Percentiles rank a stretch among this genome's conserved stretches.
phyloP scores from a whole-genome alignment of 2,113 vertebrate species.

The Regulus satrapa region DNA sequence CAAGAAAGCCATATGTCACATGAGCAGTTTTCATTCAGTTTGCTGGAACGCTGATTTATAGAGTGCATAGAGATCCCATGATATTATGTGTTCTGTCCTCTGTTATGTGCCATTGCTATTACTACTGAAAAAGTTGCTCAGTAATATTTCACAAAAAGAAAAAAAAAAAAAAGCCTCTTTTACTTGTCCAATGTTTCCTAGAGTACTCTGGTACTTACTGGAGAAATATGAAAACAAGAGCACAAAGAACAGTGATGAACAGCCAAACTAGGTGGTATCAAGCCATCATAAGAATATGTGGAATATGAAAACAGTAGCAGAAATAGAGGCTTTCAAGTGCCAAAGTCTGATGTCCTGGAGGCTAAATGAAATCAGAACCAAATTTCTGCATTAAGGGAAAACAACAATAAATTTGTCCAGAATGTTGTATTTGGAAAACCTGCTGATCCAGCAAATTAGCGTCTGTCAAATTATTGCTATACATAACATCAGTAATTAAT shows the following conservation, averaged over 20 bases:
- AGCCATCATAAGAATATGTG: background rate
- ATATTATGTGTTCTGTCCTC: background rate
- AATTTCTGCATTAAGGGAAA: background rate
- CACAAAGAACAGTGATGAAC: background rate
- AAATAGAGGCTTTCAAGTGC: background rate
- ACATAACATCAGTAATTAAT: background rate
- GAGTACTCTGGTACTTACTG: background rate
- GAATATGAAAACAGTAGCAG: background rate
- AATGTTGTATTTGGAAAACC: background rate
- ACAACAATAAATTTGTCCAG: background rate
- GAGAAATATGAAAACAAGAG: background rate
- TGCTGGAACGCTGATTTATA: background rate
- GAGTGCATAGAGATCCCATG: background rate
- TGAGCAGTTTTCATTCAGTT: background rate
- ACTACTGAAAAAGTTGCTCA: background rate
- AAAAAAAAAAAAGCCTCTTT: background rate
- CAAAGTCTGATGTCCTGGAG: background rate
- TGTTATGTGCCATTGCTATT: background rate
- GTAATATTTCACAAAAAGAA: background rate
- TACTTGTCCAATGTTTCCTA: background rate
- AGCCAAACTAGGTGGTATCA: background rate
- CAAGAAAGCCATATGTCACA: accelerated
- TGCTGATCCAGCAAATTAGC: background rate
- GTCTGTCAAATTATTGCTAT: background rate
- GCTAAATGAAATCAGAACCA: background rate